phyloP scores from a whole-genome alignment of 2,797 vertebrate genomes.

The Argentina silus region DNA sequence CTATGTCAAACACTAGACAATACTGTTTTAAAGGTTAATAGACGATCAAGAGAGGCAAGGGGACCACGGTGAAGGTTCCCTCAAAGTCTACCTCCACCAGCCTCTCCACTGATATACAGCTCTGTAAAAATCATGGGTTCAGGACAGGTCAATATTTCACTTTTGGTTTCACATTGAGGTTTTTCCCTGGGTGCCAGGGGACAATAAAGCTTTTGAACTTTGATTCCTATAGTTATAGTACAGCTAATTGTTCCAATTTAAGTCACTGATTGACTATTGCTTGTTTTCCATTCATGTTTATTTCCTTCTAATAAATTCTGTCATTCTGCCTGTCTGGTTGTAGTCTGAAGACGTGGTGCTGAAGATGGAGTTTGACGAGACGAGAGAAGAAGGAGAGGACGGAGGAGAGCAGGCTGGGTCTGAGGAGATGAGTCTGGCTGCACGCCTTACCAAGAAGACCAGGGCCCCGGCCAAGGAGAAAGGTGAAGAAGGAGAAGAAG shows the following conservation, averaged over 20 bases:
- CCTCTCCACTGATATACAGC: too few relatives aligned
- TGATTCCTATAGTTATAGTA: neutral
- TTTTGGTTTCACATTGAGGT: too few relatives aligned
- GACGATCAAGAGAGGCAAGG: too few relatives aligned
- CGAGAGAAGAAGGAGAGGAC: slow-evolving; percentile 63
- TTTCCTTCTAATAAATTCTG: neutral
- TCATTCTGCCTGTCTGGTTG: neutral
- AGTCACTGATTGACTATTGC: neutral
- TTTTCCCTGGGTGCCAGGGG: too few relatives aligned
- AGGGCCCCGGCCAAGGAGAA: slow-evolving; percentile 73
- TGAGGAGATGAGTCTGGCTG: slow-evolving; percentile 60
- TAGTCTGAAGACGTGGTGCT: slow-evolving; percentile 67
- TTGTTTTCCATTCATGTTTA: neutral
- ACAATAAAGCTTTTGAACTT: neutral
- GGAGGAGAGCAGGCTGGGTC: slow-evolving; percentile 12
- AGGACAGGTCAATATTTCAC: too few relatives aligned
- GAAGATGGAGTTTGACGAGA: slow-evolving; percentile 82
- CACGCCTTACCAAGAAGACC: slow-evolving; percentile 77
- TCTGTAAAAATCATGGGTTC: too few relatives aligned
- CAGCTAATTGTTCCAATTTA: neutral
- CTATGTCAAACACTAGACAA: too few relatives aligned
- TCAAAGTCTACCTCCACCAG: too few relatives aligned
- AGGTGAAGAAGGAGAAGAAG: slow-evolving; percentile 47
- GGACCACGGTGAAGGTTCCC: too few relatives aligned
- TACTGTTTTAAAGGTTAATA: too few relatives aligned